Evolutionary conservation across 2,797 vertebrate species (phyloP).

Genomic region (Muscicapa comitata): DNA sequence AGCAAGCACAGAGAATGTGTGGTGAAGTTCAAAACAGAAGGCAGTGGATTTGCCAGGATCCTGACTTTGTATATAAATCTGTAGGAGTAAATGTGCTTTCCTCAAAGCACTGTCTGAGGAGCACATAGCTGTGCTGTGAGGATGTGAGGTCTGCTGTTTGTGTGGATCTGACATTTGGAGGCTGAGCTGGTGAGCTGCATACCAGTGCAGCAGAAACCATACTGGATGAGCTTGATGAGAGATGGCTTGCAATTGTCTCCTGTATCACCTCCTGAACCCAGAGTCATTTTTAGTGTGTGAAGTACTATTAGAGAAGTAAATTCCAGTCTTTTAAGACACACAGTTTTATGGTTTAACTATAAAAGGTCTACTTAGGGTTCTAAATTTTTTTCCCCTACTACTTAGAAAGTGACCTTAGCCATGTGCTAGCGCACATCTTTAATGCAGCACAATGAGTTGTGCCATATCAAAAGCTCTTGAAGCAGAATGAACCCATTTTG

Average conservation of each 20-base stretch:
- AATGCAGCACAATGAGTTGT: neutral
- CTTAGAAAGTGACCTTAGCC: neutral
- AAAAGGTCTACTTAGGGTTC: neutral
- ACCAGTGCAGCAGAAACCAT: neutral
- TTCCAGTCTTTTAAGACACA: neutral
- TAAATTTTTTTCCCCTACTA: neutral
- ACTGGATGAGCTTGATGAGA: neutral
- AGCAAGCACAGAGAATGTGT: neutral
- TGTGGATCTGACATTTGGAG: neutral
- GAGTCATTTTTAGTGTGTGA: neutral
- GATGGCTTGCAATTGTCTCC: neutral
- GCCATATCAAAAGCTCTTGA: neutral
- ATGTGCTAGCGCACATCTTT: neutral
- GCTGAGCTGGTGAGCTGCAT: neutral
- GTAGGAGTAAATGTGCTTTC: neutral
- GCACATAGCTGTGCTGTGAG: neutral
- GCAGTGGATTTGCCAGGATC: neutral
- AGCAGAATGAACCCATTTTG: neutral
- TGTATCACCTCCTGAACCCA: neutral
- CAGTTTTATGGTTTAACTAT: neutral
- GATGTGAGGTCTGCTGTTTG: neutral
- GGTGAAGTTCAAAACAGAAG: neutral
- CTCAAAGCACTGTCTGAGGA: neutral
- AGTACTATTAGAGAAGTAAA: neutral
- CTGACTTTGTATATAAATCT: neutral